phyloP scores from a whole-genome alignment of 2,888 invertebrate species.

The Tenthredo livida region DNA sequence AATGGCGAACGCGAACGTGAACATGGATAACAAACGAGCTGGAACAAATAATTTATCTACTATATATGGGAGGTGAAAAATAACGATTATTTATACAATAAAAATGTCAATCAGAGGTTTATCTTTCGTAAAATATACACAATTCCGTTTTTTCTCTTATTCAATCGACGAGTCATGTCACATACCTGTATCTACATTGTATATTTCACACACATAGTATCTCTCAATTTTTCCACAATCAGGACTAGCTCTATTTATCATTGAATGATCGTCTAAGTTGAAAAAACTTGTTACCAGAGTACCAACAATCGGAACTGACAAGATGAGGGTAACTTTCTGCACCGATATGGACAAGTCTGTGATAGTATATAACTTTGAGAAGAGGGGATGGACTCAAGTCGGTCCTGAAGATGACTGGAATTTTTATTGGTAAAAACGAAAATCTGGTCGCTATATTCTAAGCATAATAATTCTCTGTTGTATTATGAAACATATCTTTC shows the following conservation, averaged over 20 bases:
- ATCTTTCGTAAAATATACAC: not conserved
- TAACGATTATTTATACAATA: not conserved
- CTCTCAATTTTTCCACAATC: not conserved
- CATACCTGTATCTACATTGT: not conserved
- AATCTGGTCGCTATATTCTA: not conserved
- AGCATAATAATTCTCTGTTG: not conserved
- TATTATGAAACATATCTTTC: slow-evolving; percentile 54
- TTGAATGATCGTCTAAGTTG: not conserved
- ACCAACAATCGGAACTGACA: slow-evolving; percentile 74
- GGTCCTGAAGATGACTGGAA: slow-evolving; percentile 97
- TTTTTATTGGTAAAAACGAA: slow-evolving; percentile 89
- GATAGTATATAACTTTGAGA: slow-evolving; percentile 94
- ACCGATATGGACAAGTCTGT: slow-evolving; percentile 97
- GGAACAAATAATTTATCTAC: slow-evolving; percentile 65
- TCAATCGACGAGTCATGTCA: not conserved
- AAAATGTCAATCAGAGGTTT: not conserved
- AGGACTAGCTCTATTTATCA: not conserved
- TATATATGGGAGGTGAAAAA: slow-evolving; percentile 70
- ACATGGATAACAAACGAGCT: slow-evolving; percentile 67
- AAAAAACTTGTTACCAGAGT: slow-evolving; percentile 60
- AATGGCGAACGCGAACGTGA: slow-evolving; percentile 66
- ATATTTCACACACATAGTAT: not conserved
- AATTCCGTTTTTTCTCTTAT: not conserved
- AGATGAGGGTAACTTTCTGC: slow-evolving; percentile 84
- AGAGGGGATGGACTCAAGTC: slow-evolving; percentile 93